Base-by-base conservation (phyloP, 2,888 invertebrate species). In the Fragum sueziense region DNA sequence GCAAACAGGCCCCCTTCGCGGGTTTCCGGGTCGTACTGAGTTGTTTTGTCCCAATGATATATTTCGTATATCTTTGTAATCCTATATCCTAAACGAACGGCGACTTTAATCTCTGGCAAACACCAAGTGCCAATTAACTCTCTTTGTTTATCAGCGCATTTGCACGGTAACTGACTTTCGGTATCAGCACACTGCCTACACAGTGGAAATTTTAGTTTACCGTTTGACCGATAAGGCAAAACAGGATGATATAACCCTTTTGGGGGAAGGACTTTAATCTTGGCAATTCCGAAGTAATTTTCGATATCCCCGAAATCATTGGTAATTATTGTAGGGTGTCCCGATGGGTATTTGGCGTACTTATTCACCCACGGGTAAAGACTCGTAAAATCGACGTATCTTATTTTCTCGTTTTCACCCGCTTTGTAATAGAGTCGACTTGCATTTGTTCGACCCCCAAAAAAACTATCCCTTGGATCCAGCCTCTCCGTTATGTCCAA, bases 141-240 rank as follows among this genome's bases (percentile, higher is more conserved):
- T 61, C 90, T 76, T 20, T 91, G 82, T 34, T 77, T 75, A 14
- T 87, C 78, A 20, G 71, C 80, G 76, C 93, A 91, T 2, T 9
- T 33, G 73, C 93, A 93, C 2, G 61, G 34, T 0, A 75, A 52
- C 33, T 87, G 80, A 47, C 76, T 72, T 59, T 87, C 34, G n/a
- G 67, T 80, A 37, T 91, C 87, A 22, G 27, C 77, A 47, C 76
- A 79, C 0, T 76, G 85, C 17, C 87, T 74, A 82, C 93, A 93
- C 2, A 93, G 75, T 0, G 88, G 83, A 85, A 93, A 93, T 80
- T 91, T 87, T 34, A 93, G 72, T 73, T 90, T 89, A 0, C 84
- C 81, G 54, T 88, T 83, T 52, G 86, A 83, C 70, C 85, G 80
- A 1, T 76, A 59, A 0, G 91, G 91, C 17, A 91, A 70, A 0